phyloP scores from a whole-genome alignment of 2,797 vertebrate species.

The Neostethus bicornis region DNA sequence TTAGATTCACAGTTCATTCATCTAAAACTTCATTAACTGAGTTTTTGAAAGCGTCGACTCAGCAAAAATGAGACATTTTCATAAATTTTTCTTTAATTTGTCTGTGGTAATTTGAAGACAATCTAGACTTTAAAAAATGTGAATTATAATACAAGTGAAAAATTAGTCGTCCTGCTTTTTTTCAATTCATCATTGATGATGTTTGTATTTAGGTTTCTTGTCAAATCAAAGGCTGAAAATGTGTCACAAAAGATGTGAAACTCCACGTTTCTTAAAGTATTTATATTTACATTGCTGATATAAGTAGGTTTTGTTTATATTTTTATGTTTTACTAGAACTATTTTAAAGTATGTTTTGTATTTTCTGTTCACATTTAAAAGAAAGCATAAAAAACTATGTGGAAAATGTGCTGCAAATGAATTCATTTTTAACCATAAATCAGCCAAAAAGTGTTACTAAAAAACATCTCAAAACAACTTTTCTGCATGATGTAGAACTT shows the following conservation, averaged over 20 bases:
- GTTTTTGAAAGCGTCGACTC: constrained; percentile 32
- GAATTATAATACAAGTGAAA: constrained; percentile 25
- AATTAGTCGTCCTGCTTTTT: constrained; percentile 45
- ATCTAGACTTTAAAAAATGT: constrained; percentile 24
- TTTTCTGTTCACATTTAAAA: constrained; percentile 36
- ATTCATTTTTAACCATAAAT: background rate
- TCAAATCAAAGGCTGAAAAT: constrained; percentile 55
- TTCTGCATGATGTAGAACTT: no score
- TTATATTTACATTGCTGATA: constrained; percentile 50
- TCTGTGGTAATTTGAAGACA: no score
- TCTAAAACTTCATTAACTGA: constrained; percentile 46
- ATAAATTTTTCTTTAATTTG: no score
- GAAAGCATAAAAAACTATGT: constrained; percentile 48
- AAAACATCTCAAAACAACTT: background rate
- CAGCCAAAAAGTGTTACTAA: background rate
- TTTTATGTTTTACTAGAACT: constrained; percentile 39
- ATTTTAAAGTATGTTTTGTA: constrained; percentile 23
- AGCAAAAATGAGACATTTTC: constrained; percentile 18
- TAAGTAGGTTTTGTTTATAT: constrained; percentile 50
- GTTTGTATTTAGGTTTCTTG: constrained; percentile 52
- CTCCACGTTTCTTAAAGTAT: constrained; percentile 64
- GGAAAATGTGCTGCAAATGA: background rate
- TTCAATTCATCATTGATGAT: constrained; percentile 60
- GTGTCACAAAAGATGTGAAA: constrained; percentile 50
- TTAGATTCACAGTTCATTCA: constrained; percentile 63